Evolutionary conservation across 2,797 vertebrate species (phyloP).

Genomic region (Agapornis canus): DNA sequence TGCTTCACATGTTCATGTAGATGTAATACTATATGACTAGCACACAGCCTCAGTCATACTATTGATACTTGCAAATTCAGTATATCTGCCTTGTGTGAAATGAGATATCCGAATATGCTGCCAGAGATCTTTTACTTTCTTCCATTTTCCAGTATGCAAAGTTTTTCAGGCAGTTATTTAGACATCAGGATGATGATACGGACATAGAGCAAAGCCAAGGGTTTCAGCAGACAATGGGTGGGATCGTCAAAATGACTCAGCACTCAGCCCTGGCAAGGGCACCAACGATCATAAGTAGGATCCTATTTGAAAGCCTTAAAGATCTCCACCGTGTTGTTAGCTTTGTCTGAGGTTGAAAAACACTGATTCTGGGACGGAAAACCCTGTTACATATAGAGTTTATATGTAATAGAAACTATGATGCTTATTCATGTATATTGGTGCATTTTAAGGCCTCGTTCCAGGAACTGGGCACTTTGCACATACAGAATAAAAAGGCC

Average conservation of each 20-base stretch:
- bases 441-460: not conserved
- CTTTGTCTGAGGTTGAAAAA: not conserved
- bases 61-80: not conserved
- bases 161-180: not conserved
- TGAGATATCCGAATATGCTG: fast-evolving
- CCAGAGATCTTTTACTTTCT: not conserved
- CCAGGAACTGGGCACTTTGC: fast-evolving
- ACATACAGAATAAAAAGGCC: fast-evolving
- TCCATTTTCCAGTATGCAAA: not conserved
- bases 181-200: not conserved
- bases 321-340: not conserved
- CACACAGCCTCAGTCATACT: not conserved
- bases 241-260: not conserved
- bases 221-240: not conserved
- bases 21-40: fast-evolving
- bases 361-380: not conserved
- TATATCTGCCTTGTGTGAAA: not conserved
- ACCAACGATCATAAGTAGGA: not conserved
- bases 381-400: not conserved
- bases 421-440: not conserved
- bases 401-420: not conserved
- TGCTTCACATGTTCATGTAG: not conserved
- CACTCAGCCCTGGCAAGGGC: not conserved
- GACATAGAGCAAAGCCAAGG: not conserved
- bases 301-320: not conserved